These are phyloP conservation scores for Clanis bilineata DNA, from an alignment of 2,888 invertebrate genomes.

Conservation along the genomic window DNA sequence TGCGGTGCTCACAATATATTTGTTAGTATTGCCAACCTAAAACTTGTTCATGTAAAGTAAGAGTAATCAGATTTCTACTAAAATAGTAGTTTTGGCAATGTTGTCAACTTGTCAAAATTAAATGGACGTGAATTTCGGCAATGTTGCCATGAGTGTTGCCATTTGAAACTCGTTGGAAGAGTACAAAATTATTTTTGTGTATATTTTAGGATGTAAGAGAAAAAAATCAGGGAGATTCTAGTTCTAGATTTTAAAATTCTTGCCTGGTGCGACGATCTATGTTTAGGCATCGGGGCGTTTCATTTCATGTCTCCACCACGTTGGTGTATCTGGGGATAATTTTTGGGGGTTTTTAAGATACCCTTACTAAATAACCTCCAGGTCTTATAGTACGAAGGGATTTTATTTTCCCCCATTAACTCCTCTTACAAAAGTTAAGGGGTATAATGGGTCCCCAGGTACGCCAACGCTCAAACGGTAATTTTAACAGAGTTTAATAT, in stretches of 20 bases:
- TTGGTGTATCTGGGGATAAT: background rate
- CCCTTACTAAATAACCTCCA: background rate
- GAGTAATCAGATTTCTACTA: slow-evolving; percentile 22
- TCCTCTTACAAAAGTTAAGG: background rate
- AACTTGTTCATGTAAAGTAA: slow-evolving; percentile 23
- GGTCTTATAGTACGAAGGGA: too few relatives aligned
- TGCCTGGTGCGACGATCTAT: slow-evolving; percentile 70
- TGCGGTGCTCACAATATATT: slow-evolving; percentile 10
- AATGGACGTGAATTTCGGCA: slow-evolving; percentile 31
- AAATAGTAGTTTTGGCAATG: slow-evolving; percentile 34
- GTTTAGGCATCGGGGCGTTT: slow-evolving; percentile 43
- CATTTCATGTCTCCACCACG: slow-evolving; percentile 1
- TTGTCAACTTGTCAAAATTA: background rate
- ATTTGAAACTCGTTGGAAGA: slow-evolving; percentile 77
- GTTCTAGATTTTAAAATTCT: slow-evolving; percentile 71
- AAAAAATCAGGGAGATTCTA: slow-evolving; percentile 80
- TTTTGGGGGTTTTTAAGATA: background rate
- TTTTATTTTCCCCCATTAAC: background rate
- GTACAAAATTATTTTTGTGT: slow-evolving; percentile 82
- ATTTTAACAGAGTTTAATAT: slow-evolving; percentile 35
- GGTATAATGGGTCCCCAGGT: background rate
- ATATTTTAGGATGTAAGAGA: slow-evolving; percentile 76
- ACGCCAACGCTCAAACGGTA: slow-evolving; percentile 24
- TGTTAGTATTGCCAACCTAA: slow-evolving; percentile 10
- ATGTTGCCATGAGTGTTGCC: slow-evolving; percentile 77